phyloP scores from a whole-genome alignment of 1,140 invertebrate genomes.

The Samia ricini region DNA sequence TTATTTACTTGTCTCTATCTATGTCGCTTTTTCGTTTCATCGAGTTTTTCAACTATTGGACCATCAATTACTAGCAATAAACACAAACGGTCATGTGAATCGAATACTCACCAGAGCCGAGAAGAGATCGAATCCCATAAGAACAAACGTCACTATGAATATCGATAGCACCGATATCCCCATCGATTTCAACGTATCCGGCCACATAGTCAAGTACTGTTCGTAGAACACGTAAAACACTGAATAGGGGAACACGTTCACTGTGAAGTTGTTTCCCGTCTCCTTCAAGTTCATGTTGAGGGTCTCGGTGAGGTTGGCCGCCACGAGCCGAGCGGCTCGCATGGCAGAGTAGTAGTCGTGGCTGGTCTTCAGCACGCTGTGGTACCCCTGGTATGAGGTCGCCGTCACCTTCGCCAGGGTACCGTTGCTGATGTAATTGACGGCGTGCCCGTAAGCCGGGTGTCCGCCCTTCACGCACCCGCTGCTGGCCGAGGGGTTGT shows the following conservation, averaged over 20 bases:
- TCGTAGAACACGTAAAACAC: conserved; percentile 99
- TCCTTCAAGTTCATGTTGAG: conserved; percentile 81
- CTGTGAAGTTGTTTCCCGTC: conserved; percentile 70
- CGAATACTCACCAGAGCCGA: conserved; percentile 78
- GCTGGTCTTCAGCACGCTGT: conserved; percentile 95
- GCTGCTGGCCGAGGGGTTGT: conserved; percentile 87
- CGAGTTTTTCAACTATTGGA: too few species aligned
- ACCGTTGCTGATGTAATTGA: conserved; percentile 79
- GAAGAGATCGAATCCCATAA: conserved; percentile 97
- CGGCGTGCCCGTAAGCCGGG: conserved; percentile 86
- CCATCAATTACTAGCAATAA: too few species aligned
- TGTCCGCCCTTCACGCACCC: conserved; percentile 93
- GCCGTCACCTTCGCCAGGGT: conserved; percentile 73
- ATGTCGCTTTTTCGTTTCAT: too few species aligned
- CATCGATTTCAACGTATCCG: conserved; percentile 92
- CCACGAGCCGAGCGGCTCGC: conserved; percentile 86
- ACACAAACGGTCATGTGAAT: neutral
- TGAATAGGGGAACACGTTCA: conserved; percentile 97
- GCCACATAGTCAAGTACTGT: conserved; percentile 98
- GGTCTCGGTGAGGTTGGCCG: conserved; percentile 89
- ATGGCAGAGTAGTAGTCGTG: conserved; percentile 95
- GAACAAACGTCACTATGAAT: conserved; percentile 94
- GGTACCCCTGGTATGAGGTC: conserved; percentile 92
- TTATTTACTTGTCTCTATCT: too few species aligned
- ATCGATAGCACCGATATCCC: conserved; percentile 93